Base-by-base conservation (phyloP, 2,888 invertebrate species). In the Lycaena phlaeas region DNA sequence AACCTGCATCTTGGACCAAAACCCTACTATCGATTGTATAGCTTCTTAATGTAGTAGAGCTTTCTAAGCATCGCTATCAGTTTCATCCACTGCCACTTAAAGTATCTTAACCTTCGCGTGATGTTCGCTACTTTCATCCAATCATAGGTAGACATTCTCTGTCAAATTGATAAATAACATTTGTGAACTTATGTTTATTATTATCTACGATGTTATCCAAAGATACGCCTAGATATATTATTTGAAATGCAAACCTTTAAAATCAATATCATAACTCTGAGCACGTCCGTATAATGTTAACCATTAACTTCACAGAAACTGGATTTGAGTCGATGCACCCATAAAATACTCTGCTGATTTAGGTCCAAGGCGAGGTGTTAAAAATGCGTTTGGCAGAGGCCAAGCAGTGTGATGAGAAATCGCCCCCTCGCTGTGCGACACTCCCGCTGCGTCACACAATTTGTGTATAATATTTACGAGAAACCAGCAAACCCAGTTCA, bases 391-490 rank as follows among this genome's bases (percentile, higher is more conserved):
- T 76, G 75, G 71, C 71, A 68, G 62, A 66, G 72, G 66, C 58
- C 67, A 75, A 75, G 74, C 69, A 68, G 66, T 61, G 59, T 61
- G 70, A 72, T 78, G 82, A 82, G 73, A 79, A 78, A 81, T 82
- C 68, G 82, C 65, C 79, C 81, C 75, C 79, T 74, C 64, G 78
- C 82, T 75, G 82, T 59, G 81, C 61, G 59, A 49, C 61, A 63
- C 73, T 57, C 79, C 81, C 68, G 81, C 79, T 76, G 81, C 58
- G 63, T 61, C 63, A 61, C 68, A 73, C 75, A 78, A 78, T 72
- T 78, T 76, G 74, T 71, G 61, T 68, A 70, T 69, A 70, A 79
- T 78, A 79, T 81, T 79, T 79, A 79, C 72, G 76, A 79, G 68
- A 71, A 76, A 67, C 69, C 63, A 67, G 56, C 61, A 67, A 73